These are phyloP conservation scores for Sigmodon hispidus DNA, from an alignment of 2,113 vertebrate species.

Conservation along the genomic window DNA sequence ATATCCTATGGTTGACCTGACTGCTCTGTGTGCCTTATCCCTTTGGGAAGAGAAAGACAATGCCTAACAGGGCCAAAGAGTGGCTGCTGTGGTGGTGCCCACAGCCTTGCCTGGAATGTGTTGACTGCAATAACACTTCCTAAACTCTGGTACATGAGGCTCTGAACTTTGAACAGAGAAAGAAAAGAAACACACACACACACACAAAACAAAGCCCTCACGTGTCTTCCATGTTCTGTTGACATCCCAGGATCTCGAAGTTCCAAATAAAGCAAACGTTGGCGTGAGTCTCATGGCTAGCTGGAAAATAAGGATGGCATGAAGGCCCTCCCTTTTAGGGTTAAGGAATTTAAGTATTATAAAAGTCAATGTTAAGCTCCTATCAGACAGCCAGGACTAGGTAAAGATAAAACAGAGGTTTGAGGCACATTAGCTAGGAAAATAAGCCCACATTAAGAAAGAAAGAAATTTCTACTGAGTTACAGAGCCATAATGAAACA, in stretches of 20 bases:
- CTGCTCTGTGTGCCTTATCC: not conserved
- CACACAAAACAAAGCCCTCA: conserved; percentile 55
- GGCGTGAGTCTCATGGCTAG: not conserved
- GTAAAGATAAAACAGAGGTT: not conserved
- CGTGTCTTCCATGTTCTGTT: conserved; percentile 68
- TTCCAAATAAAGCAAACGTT: not conserved
- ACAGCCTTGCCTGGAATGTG: no score
- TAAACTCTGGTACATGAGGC: not conserved
- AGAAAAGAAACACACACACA: not conserved
- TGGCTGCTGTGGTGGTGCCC: accelerated
- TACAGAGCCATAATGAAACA: not conserved
- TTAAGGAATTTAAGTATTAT: not conserved
- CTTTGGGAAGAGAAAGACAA: not conserved
- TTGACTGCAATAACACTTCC: not conserved
- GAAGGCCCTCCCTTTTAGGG: not conserved
- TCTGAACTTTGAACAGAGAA: not conserved
- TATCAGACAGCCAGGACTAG: not conserved
- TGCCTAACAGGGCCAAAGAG: not conserved
- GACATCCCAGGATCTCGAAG: conserved; percentile 25
- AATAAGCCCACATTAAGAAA: not conserved
- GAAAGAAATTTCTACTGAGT: not conserved
- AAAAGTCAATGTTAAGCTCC: not conserved
- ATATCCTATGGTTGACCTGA: not conserved
- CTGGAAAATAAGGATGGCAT: not conserved
- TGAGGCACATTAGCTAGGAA: not conserved